A percentile compares a stretch with the other conserved stretches of the same genome.
These are phyloP conservation scores for Philopedon plagiatum DNA, from an alignment of 2,888 invertebrate species.

Conservation along the genomic window DNA sequence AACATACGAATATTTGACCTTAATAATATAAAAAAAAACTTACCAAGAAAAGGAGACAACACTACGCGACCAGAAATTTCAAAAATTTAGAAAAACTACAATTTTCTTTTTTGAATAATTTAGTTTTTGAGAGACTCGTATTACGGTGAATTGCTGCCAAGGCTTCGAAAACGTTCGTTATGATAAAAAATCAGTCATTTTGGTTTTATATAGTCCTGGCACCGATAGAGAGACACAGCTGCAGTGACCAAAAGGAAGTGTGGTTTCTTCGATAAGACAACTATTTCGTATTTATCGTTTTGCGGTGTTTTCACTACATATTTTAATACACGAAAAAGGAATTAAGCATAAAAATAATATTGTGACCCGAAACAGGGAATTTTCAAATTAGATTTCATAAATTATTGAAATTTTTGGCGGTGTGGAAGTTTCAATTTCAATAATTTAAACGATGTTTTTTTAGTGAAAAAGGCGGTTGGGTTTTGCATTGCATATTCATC, in stretches of 20 bases:
- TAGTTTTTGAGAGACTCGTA: not conserved
- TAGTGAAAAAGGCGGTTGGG: no score
- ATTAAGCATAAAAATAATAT: not conserved
- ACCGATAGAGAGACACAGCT: constrained; percentile 42
- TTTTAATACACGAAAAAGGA: not conserved
- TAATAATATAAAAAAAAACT: no score
- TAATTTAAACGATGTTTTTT: no score
- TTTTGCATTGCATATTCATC: no score
- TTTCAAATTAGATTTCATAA: not conserved
- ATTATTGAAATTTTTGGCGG: not conserved
- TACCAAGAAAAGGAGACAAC: no score
- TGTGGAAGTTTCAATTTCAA: not conserved
- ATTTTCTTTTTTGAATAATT: no score
- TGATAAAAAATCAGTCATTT: constrained; percentile 12
- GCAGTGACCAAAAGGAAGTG: constrained; percentile 47
- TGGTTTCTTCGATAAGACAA: constrained; percentile 47
- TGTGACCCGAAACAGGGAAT: not conserved
- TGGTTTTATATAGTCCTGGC: constrained; percentile 30
- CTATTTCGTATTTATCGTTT: constrained; percentile 22
- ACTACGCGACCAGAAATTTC: no score
- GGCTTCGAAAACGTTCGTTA: not conserved
- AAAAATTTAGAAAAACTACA: no score
- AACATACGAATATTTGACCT: no score
- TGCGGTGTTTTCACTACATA: constrained; percentile 5
- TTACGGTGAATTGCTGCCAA: constrained; percentile 3